Conservation (phyloP, 2,888 invertebrate species). For the Argyra leucocephala region DNA sequence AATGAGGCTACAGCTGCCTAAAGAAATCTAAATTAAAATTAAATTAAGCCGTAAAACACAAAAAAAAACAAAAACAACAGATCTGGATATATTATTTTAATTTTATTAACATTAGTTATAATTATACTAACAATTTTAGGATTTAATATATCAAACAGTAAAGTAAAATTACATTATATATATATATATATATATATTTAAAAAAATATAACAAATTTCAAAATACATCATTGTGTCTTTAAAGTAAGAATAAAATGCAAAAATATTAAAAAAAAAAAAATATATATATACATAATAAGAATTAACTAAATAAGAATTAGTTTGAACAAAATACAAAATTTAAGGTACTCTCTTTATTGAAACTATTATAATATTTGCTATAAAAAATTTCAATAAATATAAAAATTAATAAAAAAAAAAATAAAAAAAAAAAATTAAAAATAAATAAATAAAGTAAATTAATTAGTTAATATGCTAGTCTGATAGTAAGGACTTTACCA, state of each 20-base stretch:
- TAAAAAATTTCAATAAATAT: not conserved
- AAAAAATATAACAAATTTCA: not conserved
- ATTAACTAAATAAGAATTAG: not conserved
- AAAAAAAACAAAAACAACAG: slow-evolving; percentile 19
- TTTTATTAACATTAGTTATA: slow-evolving; percentile 4
- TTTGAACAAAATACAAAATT: slow-evolving; percentile 4
- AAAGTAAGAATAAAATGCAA: not conserved
- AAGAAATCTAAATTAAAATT: slow-evolving; percentile 31
- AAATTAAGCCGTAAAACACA: slow-evolving; percentile 26
- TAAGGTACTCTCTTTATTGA: slow-evolving; percentile 6
- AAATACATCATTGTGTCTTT: not conserved
- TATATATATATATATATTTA: not conserved
- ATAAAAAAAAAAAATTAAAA: not conserved
- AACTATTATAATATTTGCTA: not conserved
- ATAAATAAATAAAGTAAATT: not conserved
- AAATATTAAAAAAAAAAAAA: not conserved
- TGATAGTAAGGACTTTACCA: slow-evolving; percentile 1
- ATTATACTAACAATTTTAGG: slow-evolving; percentile 3
- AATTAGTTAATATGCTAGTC: slow-evolving; percentile 6
- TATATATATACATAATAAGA: not conserved
- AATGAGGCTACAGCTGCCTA: slow-evolving; percentile 46
- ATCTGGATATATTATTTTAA: not conserved
- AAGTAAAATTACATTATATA: not conserved
- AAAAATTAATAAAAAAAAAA: not conserved
- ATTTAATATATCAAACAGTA: not conserved